phyloP scores from a whole-genome alignment of 2,797 vertebrate species.

The Protonibea diacanthus region DNA sequence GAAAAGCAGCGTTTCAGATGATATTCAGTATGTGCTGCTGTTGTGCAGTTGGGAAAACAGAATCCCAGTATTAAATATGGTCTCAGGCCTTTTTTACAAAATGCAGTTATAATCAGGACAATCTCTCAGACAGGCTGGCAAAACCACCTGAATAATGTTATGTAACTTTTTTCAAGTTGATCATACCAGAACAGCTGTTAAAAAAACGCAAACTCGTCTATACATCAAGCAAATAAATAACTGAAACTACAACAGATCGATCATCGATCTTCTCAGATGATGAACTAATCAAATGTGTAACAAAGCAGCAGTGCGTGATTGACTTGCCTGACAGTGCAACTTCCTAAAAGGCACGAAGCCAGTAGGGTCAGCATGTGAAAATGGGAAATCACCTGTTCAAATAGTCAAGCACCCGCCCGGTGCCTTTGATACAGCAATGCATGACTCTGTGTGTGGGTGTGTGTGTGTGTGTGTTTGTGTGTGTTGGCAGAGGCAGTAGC shows the following conservation, averaged over 20 bases:
- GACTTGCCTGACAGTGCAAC: constrained; percentile 56
- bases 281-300: constrained; percentile 2
- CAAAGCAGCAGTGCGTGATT: constrained; percentile 42
- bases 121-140: constrained; percentile 65
- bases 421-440: constrained; percentile 81
- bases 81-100: constrained; percentile 55
- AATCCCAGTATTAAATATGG: constrained; percentile 29
- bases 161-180: constrained; percentile 27
- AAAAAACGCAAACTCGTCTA: not conserved
- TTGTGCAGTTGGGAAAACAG: not conserved
- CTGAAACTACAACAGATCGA: not conserved
- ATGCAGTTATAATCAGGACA: constrained; percentile 65
- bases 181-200: constrained; percentile 1
- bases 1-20: not conserved
- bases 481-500: constrained; percentile 81
- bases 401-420: constrained; percentile 75
- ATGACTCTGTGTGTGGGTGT: constrained; percentile 40
- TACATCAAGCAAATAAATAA: not conserved
- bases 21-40: not conserved
- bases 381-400: constrained; percentile 90
- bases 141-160: constrained; percentile 60
- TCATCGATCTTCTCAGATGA: not conserved
- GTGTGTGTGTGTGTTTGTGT: constrained; percentile 44
- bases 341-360: constrained; percentile 73
- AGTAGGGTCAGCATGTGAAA: constrained; percentile 78